These are phyloP conservation scores for Calliphora vicina DNA, from an alignment of 1,140 invertebrate genomes.

Conservation along the genomic window DNA sequence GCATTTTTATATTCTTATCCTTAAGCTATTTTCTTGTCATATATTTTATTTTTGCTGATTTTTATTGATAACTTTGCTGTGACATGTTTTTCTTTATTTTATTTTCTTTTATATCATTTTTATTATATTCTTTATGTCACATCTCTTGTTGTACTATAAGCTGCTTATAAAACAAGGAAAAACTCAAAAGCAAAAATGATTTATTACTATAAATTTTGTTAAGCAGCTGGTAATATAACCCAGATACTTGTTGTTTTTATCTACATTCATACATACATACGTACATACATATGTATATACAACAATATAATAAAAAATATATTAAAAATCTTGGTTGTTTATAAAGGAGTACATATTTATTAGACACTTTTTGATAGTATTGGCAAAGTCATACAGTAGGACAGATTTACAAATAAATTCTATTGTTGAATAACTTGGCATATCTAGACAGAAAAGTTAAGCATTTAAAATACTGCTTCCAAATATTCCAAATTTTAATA, in stretches of 20 bases:
- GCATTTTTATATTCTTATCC: neutral
- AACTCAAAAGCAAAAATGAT: neutral
- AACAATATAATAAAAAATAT: no score
- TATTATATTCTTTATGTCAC: constrained; percentile 1
- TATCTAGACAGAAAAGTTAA: no score
- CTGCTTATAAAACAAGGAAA: neutral
- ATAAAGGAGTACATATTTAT: no score
- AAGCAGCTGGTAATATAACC: neutral
- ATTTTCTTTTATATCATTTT: neutral
- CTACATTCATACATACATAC: neutral
- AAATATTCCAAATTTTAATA: no score
- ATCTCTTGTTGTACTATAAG: neutral
- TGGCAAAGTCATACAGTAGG: no score
- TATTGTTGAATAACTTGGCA: no score
- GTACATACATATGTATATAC: no score
- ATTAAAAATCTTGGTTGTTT: no score
- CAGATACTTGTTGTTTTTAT: neutral
- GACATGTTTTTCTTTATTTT: neutral
- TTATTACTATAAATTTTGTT: neutral
- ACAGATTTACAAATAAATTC: no score
- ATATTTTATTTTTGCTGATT: neutral
- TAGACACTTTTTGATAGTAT: no score
- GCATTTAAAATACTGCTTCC: no score
- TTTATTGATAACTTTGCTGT: neutral
- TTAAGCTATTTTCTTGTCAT: neutral